A percentile compares a stretch with the other conserved stretches of the same genome.
Evolutionary conservation across 1,140 invertebrate species (phyloP).

Genomic region (Brachionus koreanus): DNA sequence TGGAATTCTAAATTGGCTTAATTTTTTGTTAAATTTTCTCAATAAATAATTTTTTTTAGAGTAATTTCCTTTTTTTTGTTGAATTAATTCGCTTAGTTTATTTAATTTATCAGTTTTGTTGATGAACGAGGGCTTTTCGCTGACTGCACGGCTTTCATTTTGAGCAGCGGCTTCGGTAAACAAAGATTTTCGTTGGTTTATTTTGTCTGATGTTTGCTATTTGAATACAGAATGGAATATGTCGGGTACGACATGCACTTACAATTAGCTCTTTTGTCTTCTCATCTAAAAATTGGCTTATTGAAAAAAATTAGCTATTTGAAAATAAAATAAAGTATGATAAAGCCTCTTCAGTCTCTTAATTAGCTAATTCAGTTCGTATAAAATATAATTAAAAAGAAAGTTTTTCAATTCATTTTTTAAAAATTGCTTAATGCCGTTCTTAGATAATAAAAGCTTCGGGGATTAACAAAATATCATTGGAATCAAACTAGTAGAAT

Average conservation of each 20-base stretch:
- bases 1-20: not conserved
- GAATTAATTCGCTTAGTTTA: not conserved
- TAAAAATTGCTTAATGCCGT: not conserved
- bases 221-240: not conserved
- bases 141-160: not conserved
- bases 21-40: not conserved
- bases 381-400: not conserved
- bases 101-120: constrained; percentile 2
- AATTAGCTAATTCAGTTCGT: not conserved
- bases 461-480: not conserved
- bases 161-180: not conserved
- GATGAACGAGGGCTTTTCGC: not conserved
- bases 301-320: not conserved
- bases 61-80: not conserved
- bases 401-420: not conserved
- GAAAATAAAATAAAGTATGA: not conserved
- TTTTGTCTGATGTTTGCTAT: not conserved
- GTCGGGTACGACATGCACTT: not conserved
- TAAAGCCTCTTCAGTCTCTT: not conserved
- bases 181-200: not conserved
- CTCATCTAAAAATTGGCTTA: not conserved
- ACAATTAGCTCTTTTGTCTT: not conserved
- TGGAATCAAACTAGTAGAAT: not conserved
- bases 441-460: not conserved
- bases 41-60: not conserved